phyloP scores from a whole-genome alignment of 2,888 invertebrate species.

The Sympetrum striolatum region DNA sequence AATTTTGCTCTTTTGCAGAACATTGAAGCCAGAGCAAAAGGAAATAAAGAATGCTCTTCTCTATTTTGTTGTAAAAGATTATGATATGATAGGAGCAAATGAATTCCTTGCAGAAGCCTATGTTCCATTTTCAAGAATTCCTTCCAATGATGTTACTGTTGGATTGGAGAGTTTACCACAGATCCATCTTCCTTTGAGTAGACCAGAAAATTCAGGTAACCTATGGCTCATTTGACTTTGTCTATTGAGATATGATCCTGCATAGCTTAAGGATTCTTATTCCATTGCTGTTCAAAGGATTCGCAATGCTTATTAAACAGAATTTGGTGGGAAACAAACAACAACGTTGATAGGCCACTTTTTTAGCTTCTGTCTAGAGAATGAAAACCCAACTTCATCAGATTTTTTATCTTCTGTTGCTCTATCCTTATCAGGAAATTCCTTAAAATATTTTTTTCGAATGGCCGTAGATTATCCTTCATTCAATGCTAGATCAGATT shows the following conservation, averaged over 20 bases:
- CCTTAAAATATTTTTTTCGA: too few relatives aligned
- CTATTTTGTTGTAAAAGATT: conserved; percentile 93
- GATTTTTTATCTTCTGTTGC: too few relatives aligned
- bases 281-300: too few relatives aligned
- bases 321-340: too few relatives aligned
- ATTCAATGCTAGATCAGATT: too few relatives aligned
- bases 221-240: conserved; percentile 58
- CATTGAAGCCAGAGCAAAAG: conserved; percentile 76
- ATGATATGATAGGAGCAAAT: conserved; percentile 91
- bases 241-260: not conserved
- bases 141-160: conserved; percentile 67
- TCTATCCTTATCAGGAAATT: too few relatives aligned
- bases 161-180: conserved; percentile 70
- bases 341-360: too few relatives aligned
- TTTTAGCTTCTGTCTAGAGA: too few relatives aligned
- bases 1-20: conserved; percentile 61
- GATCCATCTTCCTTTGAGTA: conserved; percentile 73
- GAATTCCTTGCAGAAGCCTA: conserved; percentile 96
- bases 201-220: conserved; percentile 63
- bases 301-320: too few relatives aligned
- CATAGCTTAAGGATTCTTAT: too few relatives aligned
- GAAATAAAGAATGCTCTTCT: conserved; percentile 73
- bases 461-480: too few relatives aligned
- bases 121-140: conserved; percentile 78
- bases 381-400: too few relatives aligned